A percentile compares a stretch with the other conserved stretches of the same genome.
Conservation (phyloP, 2,888 invertebrate genomes). For the Sepioteuthis lessoniana region DNA sequence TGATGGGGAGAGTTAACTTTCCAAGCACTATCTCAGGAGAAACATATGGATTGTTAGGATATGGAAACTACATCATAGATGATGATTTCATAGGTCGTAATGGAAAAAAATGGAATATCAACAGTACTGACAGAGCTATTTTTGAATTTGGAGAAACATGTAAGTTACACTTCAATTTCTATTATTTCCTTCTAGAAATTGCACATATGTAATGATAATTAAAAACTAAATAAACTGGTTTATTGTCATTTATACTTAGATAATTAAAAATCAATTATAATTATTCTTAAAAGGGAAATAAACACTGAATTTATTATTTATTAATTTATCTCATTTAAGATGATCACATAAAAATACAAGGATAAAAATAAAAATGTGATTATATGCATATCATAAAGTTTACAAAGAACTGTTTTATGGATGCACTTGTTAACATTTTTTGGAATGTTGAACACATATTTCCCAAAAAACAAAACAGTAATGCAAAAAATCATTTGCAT, state of each 20-base stretch:
- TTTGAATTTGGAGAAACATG: slow-evolving; percentile 48
- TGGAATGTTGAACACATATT: too few relatives aligned
- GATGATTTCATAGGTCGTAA: slow-evolving; percentile 42
- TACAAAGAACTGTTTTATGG: too few relatives aligned
- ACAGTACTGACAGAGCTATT: slow-evolving; percentile 36
- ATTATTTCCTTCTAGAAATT: background rate
- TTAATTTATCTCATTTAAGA: too few relatives aligned
- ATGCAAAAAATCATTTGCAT: too few relatives aligned
- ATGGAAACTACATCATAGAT: background rate
- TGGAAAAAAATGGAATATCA: slow-evolving; percentile 11
- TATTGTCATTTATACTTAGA: background rate
- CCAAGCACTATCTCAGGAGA: background rate
- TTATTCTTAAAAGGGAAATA: too few relatives aligned
- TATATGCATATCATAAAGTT: too few relatives aligned
- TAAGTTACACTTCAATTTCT: background rate
- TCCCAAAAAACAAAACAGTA: too few relatives aligned
- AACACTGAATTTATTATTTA: too few relatives aligned
- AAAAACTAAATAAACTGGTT: background rate
- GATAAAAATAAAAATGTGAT: too few relatives aligned
- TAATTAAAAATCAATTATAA: too few relatives aligned
- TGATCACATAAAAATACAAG: too few relatives aligned
- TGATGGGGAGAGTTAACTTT: slow-evolving; percentile 36
- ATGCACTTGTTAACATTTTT: too few relatives aligned
- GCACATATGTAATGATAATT: background rate
- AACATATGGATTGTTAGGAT: slow-evolving; percentile 42